A percentile compares a stretch with the other conserved stretches of the same genome.
Evolutionary conservation across 2,113 vertebrate genomes (phyloP).

Genomic region (Macquaria australasica): DNA sequence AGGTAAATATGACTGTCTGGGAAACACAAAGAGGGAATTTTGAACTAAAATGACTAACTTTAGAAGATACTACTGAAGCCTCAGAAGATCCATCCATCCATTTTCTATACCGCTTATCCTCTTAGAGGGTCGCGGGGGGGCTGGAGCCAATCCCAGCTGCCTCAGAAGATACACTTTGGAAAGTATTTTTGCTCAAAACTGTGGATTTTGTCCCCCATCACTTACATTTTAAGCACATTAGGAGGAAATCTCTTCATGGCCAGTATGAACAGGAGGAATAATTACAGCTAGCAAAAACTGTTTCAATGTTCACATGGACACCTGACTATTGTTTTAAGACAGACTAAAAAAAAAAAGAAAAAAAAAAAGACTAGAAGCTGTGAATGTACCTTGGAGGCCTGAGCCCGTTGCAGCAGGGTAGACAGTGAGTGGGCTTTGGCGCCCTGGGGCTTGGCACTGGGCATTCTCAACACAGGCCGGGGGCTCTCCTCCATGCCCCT

Average conservation of each 20-base stretch:
- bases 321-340: background rate
- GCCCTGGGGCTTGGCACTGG: constrained; percentile 91
- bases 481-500: constrained; percentile 91
- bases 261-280: background rate
- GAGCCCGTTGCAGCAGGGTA: constrained; percentile 94
- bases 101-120: no score
- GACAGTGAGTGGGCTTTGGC: constrained; percentile 95
- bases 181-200: background rate
- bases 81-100: no score
- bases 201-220: background rate
- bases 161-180: no score
- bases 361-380: background rate
- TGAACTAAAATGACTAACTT: no score
- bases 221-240: background rate
- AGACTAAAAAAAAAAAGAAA: background rate
- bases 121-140: no score
- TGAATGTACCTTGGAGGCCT: constrained; percentile 93
- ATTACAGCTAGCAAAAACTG: no score
- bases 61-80: no score
- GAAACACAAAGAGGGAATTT: no score
- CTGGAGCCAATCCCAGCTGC: no score
- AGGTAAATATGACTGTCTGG: background rate
- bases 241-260: background rate
- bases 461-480: constrained; percentile 93
- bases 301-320: background rate